Evolutionary conservation across 2,797 vertebrate species (phyloP).

Genomic region (Spinibarbus caldwelli): DNA sequence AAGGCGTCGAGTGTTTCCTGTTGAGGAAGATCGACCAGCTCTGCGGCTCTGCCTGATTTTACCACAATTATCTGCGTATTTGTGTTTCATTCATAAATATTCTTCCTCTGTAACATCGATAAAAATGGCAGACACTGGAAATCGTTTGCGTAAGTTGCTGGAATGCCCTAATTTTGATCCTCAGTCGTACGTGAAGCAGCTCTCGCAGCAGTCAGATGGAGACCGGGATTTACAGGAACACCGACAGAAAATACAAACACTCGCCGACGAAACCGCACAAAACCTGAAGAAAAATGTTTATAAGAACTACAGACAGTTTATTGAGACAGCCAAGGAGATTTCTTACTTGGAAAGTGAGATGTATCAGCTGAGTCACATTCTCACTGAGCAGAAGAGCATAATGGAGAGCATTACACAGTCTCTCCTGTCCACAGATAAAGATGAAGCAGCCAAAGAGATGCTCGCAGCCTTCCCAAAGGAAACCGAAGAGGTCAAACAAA

Average conservation of each 20-base stretch:
- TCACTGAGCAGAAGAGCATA: conserved; percentile 98
- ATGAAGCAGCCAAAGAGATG: conserved; percentile 84
- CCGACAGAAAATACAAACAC: conserved; percentile 92
- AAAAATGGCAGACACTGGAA: conserved; percentile 84
- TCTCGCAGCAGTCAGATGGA: conserved; percentile 97
- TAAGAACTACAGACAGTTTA: conserved; percentile 99
- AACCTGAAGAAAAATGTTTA: conserved; percentile 99
- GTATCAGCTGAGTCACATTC: conserved; percentile 99
- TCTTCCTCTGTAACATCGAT: too few relatives aligned
- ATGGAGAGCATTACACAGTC: conserved; percentile 97
- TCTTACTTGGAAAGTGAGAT: conserved; percentile 99
- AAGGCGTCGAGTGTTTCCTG: conserved; percentile 54
- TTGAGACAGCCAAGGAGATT: conserved; percentile 98
- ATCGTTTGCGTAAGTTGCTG: too few relatives aligned
- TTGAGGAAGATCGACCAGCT: conserved; percentile 52
- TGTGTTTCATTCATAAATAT: not conserved
- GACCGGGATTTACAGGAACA: conserved; percentile 96
- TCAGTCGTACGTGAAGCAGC: conserved; percentile 92
- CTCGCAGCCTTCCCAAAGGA: conserved; percentile 90
- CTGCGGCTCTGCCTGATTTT: not conserved
- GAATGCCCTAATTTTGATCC: too few relatives aligned
- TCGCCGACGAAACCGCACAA: conserved; percentile 97
- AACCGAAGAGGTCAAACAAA: conserved; percentile 90
- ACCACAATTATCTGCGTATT: not conserved
- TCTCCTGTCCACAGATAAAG: conserved; percentile 86